Base-by-base conservation (phyloP, 2,888 invertebrate genomes). In the Heliconius sara region DNA sequence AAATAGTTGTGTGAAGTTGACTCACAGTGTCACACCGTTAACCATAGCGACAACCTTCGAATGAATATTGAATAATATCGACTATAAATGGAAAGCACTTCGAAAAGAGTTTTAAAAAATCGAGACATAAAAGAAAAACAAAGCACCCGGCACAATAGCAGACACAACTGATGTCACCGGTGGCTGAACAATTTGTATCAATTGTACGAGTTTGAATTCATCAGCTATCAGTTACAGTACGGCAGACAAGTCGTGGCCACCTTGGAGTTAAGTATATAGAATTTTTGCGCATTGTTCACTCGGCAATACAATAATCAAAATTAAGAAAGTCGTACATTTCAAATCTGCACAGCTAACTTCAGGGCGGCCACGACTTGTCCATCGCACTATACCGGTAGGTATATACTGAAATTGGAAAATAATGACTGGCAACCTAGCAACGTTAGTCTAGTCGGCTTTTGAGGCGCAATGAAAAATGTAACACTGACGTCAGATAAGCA, bases 391-490 rank as follows among this genome's bases (percentile, higher is more conserved):
- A 25, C 25, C 12, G n/a, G n/a, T n/a, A n/a, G n/a, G n/a, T 25
- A 68, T 13, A 13, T 6, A 85, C 87, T 88, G 84, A 88, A 92
- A 92, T 91, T 91, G 89, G 90, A 90, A 90, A 90, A 90, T 91
- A 92, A 92, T 91, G 83, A 90, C 76, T 82, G 84, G 78, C 85
- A 87, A 88, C 89, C 86, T 88, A 87, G 86, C 85, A 86, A 85
- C 88, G 87, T 72, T 77, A 78, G 82, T 75, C 60, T 60, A 60
- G 70, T 84, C 82, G 87, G 84, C 87, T 87, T 89, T 89, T 89
- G 90, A 89, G 79, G 81, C 80, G 83, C 87, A 84, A 90, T 93
- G 89, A 91, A 92, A 92, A 88, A 90, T 93, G 88, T 88, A 91
- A 82, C 77, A 82, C 78, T 91, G 92, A 93, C 92, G 93, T 91